Conservation (phyloP, 2,113 vertebrate genomes). For the Vidua macroura region DNA sequence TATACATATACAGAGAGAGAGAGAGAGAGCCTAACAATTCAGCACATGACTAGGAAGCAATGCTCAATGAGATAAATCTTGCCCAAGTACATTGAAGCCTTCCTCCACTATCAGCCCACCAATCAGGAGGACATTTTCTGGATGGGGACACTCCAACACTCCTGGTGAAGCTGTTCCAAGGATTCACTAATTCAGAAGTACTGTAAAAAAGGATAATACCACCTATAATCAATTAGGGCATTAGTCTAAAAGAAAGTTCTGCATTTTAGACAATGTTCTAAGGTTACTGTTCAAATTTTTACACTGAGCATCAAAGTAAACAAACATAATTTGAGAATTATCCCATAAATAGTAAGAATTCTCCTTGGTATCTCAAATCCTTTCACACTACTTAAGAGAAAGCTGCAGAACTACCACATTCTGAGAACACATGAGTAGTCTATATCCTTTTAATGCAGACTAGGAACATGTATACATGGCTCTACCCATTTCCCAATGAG, state of each 20-base stretch:
- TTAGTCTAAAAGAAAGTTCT: not conserved
- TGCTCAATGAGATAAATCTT: not conserved
- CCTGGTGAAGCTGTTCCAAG: not conserved
- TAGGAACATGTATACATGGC: not conserved
- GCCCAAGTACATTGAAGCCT: not conserved
- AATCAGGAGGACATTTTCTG: not conserved
- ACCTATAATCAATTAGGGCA: not conserved
- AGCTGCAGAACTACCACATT: not conserved
- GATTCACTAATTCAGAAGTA: not conserved
- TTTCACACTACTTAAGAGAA: not conserved
- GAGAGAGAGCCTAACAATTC: not conserved
- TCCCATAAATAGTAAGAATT: not conserved
- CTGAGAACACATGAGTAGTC: not conserved
- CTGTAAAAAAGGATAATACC: not conserved
- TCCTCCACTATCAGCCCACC: not conserved
- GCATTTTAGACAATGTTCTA: not conserved
- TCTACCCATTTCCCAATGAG: not conserved
- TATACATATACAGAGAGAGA: too few species aligned
- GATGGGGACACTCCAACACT: not conserved
- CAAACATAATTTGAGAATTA: not conserved
- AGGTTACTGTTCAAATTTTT: not conserved
- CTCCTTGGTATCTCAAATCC: not conserved
- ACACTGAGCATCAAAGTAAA: not conserved
- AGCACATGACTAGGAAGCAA: not conserved
- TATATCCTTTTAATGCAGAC: not conserved